Evolutionary conservation across 2,113 vertebrate genomes (phyloP), one percentile per base, ranked within the genome.

Genomic region (Triplophysa siluroides): DNA sequence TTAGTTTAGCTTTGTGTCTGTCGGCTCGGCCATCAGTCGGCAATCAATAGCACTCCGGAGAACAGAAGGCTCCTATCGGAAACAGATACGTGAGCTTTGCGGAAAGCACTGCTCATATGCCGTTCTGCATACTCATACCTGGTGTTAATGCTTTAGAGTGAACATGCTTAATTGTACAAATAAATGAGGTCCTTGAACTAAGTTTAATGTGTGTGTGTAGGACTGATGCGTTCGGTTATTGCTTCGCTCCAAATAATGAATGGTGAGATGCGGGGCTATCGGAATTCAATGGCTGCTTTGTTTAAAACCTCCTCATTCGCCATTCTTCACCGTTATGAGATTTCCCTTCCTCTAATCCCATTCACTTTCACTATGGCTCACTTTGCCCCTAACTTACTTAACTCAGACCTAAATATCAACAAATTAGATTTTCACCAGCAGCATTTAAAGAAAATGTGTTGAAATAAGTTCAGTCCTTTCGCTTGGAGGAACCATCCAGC

Each of bases 1-100:
- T 93, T 91, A 87, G 88, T 90, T 90, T 78, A 81, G 80, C 85
- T 89, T 90, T 26, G 14, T 90, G 82, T 87, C 1, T 87, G 83
- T 0, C 78, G 88, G 81, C 85, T 90, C 88, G 88, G 88, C 85
- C 86, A 86, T 89, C 85, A 83, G 87, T 4, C 7, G 47, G 76
- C 85, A 83, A 78, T 85, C 81, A 33, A 91, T 91, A 89, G 80
- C 24, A 21, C 83, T 88, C 86, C 84, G 79, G 81, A 90, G 90
- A 90, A 87, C 87, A 86, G 85, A 71, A 84, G 68, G 18, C 78
- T 76, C 56, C 68, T 89, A 86, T 50, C 91, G 89, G 88, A 92
- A 91, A 89, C 77, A 76, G 90, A 90, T 90, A 89, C 82, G 72
- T 38, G 67, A 33, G 74, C 72, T 77, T 72, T 87, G 85, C 60